These are phyloP conservation scores for Homarus americanus DNA, from an alignment of 1,140 invertebrate genomes.

Conservation along the genomic window DNA sequence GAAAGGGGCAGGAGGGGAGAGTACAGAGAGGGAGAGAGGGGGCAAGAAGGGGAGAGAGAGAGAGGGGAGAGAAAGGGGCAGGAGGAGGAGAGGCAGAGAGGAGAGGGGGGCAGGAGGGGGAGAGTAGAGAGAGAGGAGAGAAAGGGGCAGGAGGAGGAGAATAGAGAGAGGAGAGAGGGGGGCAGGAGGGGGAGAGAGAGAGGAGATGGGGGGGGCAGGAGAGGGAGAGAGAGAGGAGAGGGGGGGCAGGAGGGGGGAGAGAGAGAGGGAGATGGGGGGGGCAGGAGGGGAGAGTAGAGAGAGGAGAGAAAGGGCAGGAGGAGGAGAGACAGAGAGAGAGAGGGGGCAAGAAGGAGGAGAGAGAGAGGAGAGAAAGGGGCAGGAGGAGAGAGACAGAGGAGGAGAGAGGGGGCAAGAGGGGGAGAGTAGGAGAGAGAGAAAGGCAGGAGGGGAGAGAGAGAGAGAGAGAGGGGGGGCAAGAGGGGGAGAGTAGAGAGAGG, in stretches of 20 bases:
- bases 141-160: background rate
- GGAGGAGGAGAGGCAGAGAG: no score
- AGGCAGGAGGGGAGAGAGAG: background rate
- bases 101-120: no score
- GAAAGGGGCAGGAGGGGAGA: background rate
- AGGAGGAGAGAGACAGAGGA: background rate
- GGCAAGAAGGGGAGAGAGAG: background rate
- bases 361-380: background rate
- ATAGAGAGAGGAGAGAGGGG: background rate
- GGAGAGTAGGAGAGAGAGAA: no score
- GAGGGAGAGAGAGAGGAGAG: background rate
- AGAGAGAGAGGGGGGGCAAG: background rate
- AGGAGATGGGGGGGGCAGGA: no score
- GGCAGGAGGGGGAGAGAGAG: background rate
- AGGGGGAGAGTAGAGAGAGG: no score
- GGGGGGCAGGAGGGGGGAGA: background rate
- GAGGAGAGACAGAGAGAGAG: no score
- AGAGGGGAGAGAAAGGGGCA: background rate
- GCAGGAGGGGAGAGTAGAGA: no score
- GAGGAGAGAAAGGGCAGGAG: no score
- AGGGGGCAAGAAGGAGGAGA: no score
- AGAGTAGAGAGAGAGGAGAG: background rate
- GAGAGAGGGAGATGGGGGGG: no score
- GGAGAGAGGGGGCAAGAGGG: no score
- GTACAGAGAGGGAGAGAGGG: no score